These are phyloP conservation scores for Anas bahamensis DNA, from an alignment of 2,797 vertebrate genomes.

Conservation along the genomic window DNA sequence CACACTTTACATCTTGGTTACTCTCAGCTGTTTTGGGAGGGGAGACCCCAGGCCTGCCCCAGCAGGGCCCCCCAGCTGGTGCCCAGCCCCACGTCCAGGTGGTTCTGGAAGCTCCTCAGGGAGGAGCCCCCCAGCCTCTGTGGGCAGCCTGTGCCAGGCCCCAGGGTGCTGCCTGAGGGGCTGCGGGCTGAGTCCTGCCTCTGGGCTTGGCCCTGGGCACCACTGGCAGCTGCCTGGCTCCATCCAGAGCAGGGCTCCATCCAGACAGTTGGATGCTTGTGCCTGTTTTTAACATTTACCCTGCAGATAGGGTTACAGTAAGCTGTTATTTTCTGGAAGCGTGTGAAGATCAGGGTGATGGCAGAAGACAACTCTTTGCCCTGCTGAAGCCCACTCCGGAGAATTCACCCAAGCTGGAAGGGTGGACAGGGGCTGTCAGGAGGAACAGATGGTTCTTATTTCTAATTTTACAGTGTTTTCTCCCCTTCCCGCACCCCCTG, in stretches of 20 bases:
- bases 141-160: too few species aligned
- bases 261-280: neutral
- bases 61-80: too few species aligned
- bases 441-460: conserved; percentile 5
- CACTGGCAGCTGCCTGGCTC: neutral
- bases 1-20: neutral
- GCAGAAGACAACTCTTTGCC: neutral
- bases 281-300: neutral
- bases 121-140: too few species aligned
- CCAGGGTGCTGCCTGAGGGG: neutral
- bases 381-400: neutral
- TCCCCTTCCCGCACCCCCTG: neutral
- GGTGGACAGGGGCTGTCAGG: neutral
- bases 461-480: neutral
- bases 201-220: neutral
- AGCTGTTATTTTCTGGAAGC: fast-evolving
- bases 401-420: neutral
- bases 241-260: neutral
- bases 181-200: neutral
- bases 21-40: neutral
- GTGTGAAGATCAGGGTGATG: neutral
- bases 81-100: too few species aligned
- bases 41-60: neutral
- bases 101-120: too few species aligned
- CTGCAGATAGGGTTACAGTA: neutral